Evolutionary conservation across 2,113 vertebrate species (phyloP).

Genomic region (Pterocles gutturalis): DNA sequence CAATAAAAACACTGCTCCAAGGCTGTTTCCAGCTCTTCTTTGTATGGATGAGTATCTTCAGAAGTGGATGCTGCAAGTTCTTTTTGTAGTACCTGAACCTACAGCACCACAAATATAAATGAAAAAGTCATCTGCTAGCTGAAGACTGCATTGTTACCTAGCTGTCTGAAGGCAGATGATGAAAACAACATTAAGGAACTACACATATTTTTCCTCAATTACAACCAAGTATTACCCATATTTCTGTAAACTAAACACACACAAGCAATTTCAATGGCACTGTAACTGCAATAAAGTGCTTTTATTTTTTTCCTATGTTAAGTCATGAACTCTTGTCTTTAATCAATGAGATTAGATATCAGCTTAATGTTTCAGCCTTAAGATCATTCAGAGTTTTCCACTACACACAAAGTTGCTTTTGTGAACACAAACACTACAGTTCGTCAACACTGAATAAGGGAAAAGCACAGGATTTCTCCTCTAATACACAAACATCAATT

Average conservation of each 20-base stretch:
- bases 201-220: background rate
- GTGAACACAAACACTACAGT: background rate
- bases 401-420: background rate
- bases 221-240: background rate
- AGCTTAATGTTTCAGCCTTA: background rate
- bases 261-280: background rate
- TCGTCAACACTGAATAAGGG: background rate
- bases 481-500: background rate
- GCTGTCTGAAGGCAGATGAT: background rate
- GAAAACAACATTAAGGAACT: background rate
- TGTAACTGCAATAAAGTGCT: background rate
- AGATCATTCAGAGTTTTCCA: background rate
- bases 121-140: background rate
- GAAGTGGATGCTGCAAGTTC: constrained; percentile 83
- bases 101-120: background rate
- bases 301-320: background rate
- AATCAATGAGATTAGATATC: background rate
- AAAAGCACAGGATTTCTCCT: background rate
- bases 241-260: background rate
- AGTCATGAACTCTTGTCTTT: background rate
- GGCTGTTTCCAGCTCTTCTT: constrained; percentile 95
- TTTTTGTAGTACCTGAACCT: constrained; percentile 91
- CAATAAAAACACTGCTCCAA: constrained; percentile 98
- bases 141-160: background rate
- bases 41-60: constrained; percentile 89